Conservation (phyloP, 2,888 invertebrate species). For the Nomada fucata region DNA sequence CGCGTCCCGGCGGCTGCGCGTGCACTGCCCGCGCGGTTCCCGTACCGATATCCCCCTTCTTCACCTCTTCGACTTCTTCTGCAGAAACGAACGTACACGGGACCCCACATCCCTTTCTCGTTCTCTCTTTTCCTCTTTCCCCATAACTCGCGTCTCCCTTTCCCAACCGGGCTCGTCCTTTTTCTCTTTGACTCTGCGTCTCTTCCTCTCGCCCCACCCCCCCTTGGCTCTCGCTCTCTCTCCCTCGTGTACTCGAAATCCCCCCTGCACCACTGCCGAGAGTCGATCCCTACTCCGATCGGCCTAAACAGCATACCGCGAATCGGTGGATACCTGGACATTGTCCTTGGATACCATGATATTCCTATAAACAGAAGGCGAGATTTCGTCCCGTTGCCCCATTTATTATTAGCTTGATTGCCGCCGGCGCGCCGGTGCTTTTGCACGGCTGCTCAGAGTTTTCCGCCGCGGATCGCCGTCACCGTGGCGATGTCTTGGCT, state of each 20-base stretch:
- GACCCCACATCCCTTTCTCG: constrained; percentile 59
- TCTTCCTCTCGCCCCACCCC: neutral
- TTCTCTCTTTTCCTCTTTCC: constrained; percentile 48
- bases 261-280: constrained; percentile 30
- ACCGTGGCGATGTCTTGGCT: constrained; percentile 14
- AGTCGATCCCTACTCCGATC: constrained; percentile 36
- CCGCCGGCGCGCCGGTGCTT: constrained; percentile 5
- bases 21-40: constrained; percentile 77
- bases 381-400: constrained; percentile 39
- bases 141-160: neutral
- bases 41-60: constrained; percentile 46
- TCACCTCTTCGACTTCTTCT: constrained; percentile 42
- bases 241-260: constrained; percentile 28
- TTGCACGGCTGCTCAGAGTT: constrained; percentile 18
- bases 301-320: constrained; percentile 23
- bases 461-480: constrained; percentile 31
- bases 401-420: constrained; percentile 54
- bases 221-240: constrained; percentile 13
- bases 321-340: constrained; percentile 33
- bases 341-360: constrained; percentile 51
- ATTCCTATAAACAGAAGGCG: constrained; percentile 43
- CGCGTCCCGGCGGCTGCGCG: constrained; percentile 82
- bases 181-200: constrained; percentile 2
- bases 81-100: constrained; percentile 63
- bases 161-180: constrained; percentile 8